A percentile compares a stretch with the other conserved stretches of the same genome.
phyloP scores from a whole-genome alignment of 2,888 invertebrate genomes.

The Branchipolynoe longqiensis region DNA sequence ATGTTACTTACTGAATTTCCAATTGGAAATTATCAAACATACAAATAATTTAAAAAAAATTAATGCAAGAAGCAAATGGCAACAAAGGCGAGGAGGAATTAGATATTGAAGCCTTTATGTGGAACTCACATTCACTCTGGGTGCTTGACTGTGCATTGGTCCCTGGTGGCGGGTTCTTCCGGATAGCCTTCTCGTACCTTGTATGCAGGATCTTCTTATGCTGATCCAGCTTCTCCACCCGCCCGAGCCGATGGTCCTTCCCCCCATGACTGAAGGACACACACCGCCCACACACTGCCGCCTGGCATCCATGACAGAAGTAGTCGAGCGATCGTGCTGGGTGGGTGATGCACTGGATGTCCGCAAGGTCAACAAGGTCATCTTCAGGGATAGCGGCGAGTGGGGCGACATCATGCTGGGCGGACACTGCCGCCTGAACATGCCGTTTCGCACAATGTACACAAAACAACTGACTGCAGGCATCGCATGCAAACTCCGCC shows the following conservation, averaged over 20 bases:
- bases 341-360: neutral
- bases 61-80: too few relatives aligned
- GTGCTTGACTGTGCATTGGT: too few relatives aligned
- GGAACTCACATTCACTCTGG: too few relatives aligned
- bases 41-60: too few relatives aligned
- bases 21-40: too few relatives aligned
- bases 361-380: neutral
- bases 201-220: neutral
- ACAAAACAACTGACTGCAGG: neutral
- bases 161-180: neutral
- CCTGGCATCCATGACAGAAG: conserved; percentile 24
- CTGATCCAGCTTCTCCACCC: neutral
- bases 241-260: neutral
- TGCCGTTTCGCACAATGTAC: conserved; percentile 30
- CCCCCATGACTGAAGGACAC: conserved; percentile 33
- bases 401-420: neutral
- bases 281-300: conserved; percentile 5
- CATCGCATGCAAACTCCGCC: conserved; percentile 18
- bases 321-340: neutral
- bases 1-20: too few relatives aligned
- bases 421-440: neutral
- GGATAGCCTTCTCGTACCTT: conserved; percentile 1
- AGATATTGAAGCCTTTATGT: too few relatives aligned
- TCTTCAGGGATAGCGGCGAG: neutral
- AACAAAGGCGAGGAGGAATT: too few relatives aligned